phyloP scores from a whole-genome alignment of 2,797 vertebrate species.

The Vultur gryphus region DNA sequence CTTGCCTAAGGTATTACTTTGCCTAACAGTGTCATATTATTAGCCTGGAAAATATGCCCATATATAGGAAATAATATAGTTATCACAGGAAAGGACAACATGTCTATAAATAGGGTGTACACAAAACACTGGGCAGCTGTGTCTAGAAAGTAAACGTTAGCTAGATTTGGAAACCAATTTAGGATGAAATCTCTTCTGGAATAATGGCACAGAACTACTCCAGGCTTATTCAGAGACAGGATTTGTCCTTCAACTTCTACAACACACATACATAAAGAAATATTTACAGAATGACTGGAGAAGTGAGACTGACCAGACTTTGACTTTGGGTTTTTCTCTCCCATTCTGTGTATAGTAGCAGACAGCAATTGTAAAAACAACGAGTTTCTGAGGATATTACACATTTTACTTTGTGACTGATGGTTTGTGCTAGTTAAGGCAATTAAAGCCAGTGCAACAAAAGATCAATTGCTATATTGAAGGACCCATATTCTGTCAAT shows the following conservation, averaged over 20 bases:
- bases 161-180: neutral
- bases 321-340: neutral
- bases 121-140: neutral
- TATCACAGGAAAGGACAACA: neutral
- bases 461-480: neutral
- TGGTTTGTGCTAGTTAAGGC: neutral
- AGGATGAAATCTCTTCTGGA: neutral
- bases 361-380: neutral
- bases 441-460: neutral
- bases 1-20: neutral
- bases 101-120: neutral
- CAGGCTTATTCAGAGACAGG: neutral
- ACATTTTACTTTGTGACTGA: neutral
- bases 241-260: neutral
- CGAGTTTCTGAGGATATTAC: neutral
- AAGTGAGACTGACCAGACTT: neutral
- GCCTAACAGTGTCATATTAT: neutral
- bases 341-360: neutral
- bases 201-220: neutral
- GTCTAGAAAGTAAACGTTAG: neutral
- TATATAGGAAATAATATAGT: neutral
- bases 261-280: neutral
- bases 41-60: neutral
- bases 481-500: neutral
- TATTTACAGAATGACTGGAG: neutral